Base-by-base conservation (phyloP, 2,797 vertebrate genomes). In the Bradypus variegatus region DNA sequence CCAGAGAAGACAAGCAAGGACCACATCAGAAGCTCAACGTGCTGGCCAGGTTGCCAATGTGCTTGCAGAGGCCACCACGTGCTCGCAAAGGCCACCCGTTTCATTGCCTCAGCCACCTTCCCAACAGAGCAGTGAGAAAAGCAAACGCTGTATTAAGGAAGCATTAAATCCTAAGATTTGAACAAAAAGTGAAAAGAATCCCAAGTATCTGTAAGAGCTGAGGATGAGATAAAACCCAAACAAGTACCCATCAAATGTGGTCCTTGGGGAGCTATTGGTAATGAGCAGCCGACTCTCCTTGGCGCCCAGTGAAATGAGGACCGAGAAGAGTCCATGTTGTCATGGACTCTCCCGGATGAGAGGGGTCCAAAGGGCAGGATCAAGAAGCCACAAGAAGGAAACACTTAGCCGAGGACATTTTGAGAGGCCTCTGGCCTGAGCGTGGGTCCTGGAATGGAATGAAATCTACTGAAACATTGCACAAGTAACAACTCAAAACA, bases 401-500 rank as follows among this genome's bases (percentile, higher is more conserved):
- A 5, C 1, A 0, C 0, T 8, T 21, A 7, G 15, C 8, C 0
- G 2, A 18, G 1, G 11, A 23, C 9, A 21, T 1, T 0, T 33
- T 3, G 11, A 0, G 2, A 0, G 3, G 6, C 21, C n/a, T 4
- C 45, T 0, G 25, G 33, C 1, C 1, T 11, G 14, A 18, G 11
- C 8, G 16, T 9, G 4, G 3, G 19, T 21, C 16, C 0, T 2
- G 33, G 45, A 8, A 8, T 4, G 12, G 7, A 2, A 1, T 18
- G 4, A 2, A 1, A 6, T 4, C 1, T 12, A 18, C 29, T 0
- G 4, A 27, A 19, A 31, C 4, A 1, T 0, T 1, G 4, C 7
- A 13, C 23, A 5, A 36, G 29, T 0, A 1, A 25, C 0, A 0
- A 0, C n/a, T 21, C 21, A n/a, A n/a, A n/a, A n/a, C n/a, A n/a